Base-by-base conservation (phyloP, 1,140 invertebrate species). In the Adoxophyes honmai region DNA sequence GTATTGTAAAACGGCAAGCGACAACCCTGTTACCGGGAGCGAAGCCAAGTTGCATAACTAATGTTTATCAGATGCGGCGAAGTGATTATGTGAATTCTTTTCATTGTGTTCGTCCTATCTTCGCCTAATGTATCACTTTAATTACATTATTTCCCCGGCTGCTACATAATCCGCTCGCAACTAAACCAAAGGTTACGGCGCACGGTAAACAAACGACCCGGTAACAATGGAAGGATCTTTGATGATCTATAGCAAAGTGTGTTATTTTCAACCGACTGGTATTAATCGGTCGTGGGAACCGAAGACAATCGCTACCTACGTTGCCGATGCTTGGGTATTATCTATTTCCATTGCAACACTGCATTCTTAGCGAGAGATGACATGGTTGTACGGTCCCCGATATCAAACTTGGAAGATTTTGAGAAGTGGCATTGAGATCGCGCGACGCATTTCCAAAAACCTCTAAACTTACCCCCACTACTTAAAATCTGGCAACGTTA, bases 11-110 rank as follows among this genome's bases (percentile, higher is more conserved):
- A 28, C 21, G 21, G 6, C 21, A 2, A 28, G 42, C 42, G 42
- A 21, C 42, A 48, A 11, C 42, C 42, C 42, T 48, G 10, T 28
- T 28, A 28, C 7, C n/a, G 4, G 21, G n/a, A 48, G 42, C 21
- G n/a, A 13, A 13, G 42, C 21, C 18, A 38, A 36, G 37, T 44
- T 57, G 51, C 52, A 60, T 67, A 55, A 63, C 55, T 57, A 55
- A 70, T 58, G 48, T 55, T 62, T 60, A 62, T 62, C 64, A 59
- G 64, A 73, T 70, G 59, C 37, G 48, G 51, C 37, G 57, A 56
- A 44, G 42, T 57, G 60, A 70, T 70, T 67, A 62, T 63, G 54
- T 60, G 55, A 64, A 64, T 57, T 70, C 67, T 63, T 67, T 65
- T 66, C 65, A 61, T 63, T 52, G 59, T 68, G 62, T 52, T 55